Base-by-base conservation (phyloP, 1,140 invertebrate genomes). In the Drosophila teissieri region DNA sequence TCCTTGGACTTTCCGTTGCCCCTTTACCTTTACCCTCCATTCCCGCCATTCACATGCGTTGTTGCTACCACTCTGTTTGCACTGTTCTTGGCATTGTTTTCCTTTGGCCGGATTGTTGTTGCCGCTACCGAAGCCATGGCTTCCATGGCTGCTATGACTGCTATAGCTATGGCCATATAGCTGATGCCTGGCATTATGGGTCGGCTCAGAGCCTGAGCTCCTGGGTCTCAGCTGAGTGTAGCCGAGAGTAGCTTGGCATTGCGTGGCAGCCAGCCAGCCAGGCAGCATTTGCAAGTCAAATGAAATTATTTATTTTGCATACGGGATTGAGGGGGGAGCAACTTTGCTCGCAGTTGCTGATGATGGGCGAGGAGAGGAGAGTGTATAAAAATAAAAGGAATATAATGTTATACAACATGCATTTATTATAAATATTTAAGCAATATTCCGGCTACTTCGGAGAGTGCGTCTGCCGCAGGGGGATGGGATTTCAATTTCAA, bases 271-370 rank as follows among this genome's bases (percentile, higher is more conserved):
- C 53, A 78, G 64, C 63, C 74, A 68, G 69, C 51, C 53, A 78
- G 64, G 60, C 74, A 68, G 46, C 83, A 85, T 85, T 85, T 85
- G 82, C 82, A 86, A 85, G 82, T 85, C 82, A 85, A 85, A 85
- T 85, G 82, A 88, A 85, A 85, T 88, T 88, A 86, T 88, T 82
- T 78, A 83, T 82, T 69, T 82, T 78, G 69, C 61, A 67, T 55
- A 39, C 52, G 49, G 51, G 22, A 40, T 14, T 1, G 15, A 14
- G 12, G 11, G 14, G 22, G 22, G 6, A 8, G n/a, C 7, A 19
- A 2, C 22, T 24, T 24, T 24, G 22, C 22, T 24, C 27, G 27
- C 27, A 7, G 27, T 31, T 31, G 1, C 6, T 7, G 27, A 7
- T 31, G 31, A 10, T 8, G 31, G 31, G 27, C 27, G 27, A 6